phyloP scores from a whole-genome alignment of 92 coral and sea anemone genomes.

The Phymanthus crucifer region DNA sequence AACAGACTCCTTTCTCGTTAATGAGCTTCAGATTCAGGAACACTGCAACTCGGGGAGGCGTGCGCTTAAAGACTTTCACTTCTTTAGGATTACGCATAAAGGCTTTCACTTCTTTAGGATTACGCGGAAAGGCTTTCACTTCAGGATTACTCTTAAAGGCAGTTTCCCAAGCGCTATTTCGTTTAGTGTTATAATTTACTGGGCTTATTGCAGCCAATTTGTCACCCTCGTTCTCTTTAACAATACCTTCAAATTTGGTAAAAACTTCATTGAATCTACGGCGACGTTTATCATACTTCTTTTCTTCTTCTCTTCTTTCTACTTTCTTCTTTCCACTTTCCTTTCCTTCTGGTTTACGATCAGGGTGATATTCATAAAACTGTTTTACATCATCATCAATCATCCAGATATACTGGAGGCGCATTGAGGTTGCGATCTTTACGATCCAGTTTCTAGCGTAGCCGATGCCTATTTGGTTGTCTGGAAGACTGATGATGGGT shows the following conservation, averaged over 20 bases:
- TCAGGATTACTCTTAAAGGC: slow-evolving; percentile 19
- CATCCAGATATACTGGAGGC: slow-evolving; percentile 53
- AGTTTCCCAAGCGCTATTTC: too few species aligned
- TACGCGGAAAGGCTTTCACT: slow-evolving; percentile 4
- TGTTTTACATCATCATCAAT: slow-evolving; percentile 50
- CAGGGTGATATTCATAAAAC: slow-evolving; percentile 39
- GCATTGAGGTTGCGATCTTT: slow-evolving; percentile 22
- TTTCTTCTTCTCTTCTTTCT: too few species aligned
- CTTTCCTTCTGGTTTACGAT: background rate
- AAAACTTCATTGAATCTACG: slow-evolving; percentile 35
- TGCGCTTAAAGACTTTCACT: slow-evolving; percentile 3
- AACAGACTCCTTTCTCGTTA: slow-evolving; percentile 16
- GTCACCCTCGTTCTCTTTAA: background rate
- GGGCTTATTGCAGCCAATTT: slow-evolving; percentile 51
- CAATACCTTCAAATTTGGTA: slow-evolving; percentile 25
- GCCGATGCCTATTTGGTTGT: slow-evolving; percentile 39
- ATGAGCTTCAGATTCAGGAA: slow-evolving; percentile 33
- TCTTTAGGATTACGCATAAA: slow-evolving; percentile 15
- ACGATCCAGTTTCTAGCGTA: slow-evolving; percentile 42
- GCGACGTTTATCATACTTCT: background rate
- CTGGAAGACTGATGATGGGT: slow-evolving; percentile 34
- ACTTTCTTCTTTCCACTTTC: too few species aligned
- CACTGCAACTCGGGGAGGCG: slow-evolving; percentile 37
- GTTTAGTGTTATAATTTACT: background rate
- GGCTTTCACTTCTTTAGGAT: background rate